Base-by-base conservation (phyloP, 2,113 vertebrate species). In the Ovis canadensis region DNA sequence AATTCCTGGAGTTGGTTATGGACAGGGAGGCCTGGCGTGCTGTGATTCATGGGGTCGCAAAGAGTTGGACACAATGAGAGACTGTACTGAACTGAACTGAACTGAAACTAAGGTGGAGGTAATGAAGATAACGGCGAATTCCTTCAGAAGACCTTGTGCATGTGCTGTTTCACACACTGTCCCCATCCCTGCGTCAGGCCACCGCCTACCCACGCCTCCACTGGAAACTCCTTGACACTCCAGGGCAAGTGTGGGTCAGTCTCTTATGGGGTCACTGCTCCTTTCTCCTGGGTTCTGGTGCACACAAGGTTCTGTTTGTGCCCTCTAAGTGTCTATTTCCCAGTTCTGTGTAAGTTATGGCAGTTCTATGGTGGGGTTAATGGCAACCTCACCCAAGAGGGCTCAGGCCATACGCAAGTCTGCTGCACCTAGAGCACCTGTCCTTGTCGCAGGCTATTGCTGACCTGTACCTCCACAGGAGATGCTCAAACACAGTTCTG, bases 371-470 rank as follows among this genome's bases (percentile, higher is more conserved):
- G 9, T 21, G 9, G n/a, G 4, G n/a, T 71, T 71, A 71, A 23
- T 36, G n/a, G 19, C 9, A 11, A 71, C n/a, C 64, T 71, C 19
- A n/a, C 23, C 64, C n/a, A 36, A 36, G n/a, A 71, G n/a, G n/a
- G 19, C 9, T 71, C 21, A 36, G 11, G 9, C n/a, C 19, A 71
- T 3, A 23, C 0, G 0, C n/a, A 36, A 36, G 1, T 21, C 64
- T 36, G n/a, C n/a, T 71, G 64, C n/a, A 36, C n/a, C n/a, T 19
- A 12, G 19, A 71, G n/a, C 64, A 11, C n/a, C 19, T 71, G 64
- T 36, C 9, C n/a, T 21, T 36, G 17, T 36, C 0, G 4, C n/a
- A 71, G 17, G 11, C 9, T 19, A 21, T 71, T 71, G 9, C 17
- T 21, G 64, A 71, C 10, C 64, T 0, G 0, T 36, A 36, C 17